phyloP scores from a whole-genome alignment of 2,113 vertebrate genomes.

The Sakesphorus luctuosus region DNA sequence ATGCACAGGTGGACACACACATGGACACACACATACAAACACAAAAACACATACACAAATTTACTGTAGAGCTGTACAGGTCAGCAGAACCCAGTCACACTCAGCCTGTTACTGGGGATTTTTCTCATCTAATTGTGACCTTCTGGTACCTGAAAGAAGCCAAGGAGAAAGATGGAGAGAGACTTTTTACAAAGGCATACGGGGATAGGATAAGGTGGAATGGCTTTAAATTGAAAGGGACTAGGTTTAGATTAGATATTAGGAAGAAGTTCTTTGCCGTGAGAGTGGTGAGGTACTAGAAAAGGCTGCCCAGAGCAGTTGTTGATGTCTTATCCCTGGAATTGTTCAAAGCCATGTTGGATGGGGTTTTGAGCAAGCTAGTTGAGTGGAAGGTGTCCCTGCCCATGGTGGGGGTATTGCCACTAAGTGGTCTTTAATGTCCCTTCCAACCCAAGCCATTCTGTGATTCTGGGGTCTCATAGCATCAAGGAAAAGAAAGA shows the following conservation, averaged over 20 bases:
- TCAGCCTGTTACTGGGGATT: not conserved
- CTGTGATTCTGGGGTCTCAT: not conserved
- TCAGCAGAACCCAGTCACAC: not conserved
- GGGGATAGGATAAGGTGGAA: not conserved
- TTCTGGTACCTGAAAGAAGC: not conserved
- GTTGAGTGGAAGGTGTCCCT: not conserved
- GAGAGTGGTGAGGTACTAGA: not conserved
- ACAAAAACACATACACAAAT: not conserved
- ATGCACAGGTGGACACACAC: fast-evolving
- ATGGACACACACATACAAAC: not conserved
- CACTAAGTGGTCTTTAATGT: not conserved
- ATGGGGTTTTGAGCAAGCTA: not conserved
- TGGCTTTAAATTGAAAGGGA: not conserved
- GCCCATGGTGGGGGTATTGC: too few relatives aligned
- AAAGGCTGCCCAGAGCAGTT: not conserved
- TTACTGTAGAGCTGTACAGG: not conserved
- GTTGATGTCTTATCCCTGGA: fast-evolving
- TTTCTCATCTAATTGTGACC: not conserved
- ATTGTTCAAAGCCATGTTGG: not conserved
- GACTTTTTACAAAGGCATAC: not conserved
- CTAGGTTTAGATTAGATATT: not conserved
- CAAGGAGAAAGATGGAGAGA: not conserved
- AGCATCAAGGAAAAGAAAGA: not conserved
- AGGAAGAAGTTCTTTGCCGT: not conserved
- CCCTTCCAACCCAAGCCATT: not conserved